Base-by-base conservation (phyloP, 2,113 vertebrate genomes). In the Lagopus leucura region DNA sequence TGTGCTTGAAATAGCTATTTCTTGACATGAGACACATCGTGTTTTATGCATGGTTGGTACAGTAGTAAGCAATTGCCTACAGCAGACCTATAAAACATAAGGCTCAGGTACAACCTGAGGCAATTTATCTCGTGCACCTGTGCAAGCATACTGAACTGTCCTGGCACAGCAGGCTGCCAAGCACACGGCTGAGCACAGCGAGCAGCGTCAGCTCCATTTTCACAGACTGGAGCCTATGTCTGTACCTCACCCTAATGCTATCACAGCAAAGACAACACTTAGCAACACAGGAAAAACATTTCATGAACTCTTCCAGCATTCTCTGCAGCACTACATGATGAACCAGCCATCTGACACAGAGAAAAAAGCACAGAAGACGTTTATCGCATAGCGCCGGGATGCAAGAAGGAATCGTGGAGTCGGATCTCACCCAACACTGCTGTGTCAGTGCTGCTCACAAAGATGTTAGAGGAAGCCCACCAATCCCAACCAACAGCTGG, bases 201-300 rank as follows among this genome's bases (percentile, higher is more conserved):
- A 34, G 30, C 2, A 25, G 34, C 32, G 11, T 20, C 3, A 30
- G 6, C 30, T 47, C 60, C 69, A 13, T 16, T 2, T 2, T 64
- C 66, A 65, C 57, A 67, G 58, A 52, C n/a, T 9, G 47, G 5
- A 71, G 15, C 0, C 4, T 11, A 19, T 10, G 30, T 8, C 89
- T 50, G 3, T 12, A 13, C 45, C 72, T 34, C 1, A 19, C 0
- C 0, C 48, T 75, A 8, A 0, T 2, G 25, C 65, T 66, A 32
- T 13, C 60, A 88, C 65, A 90, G 88, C 70, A 73, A 78, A 38
- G 52, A 71, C 48, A 30, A 16, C 54, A 28, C 25, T 67, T 50
- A 89, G 54, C 1, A 1, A 18, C 0, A 0, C 47, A 65, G 50
- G 50, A 90, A 92, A 55, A 86, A 83, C 0, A 28, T 65, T 21